Evolutionary conservation across 2,888 invertebrate genomes (phyloP).

Genomic region (Patella pellucida): DNA sequence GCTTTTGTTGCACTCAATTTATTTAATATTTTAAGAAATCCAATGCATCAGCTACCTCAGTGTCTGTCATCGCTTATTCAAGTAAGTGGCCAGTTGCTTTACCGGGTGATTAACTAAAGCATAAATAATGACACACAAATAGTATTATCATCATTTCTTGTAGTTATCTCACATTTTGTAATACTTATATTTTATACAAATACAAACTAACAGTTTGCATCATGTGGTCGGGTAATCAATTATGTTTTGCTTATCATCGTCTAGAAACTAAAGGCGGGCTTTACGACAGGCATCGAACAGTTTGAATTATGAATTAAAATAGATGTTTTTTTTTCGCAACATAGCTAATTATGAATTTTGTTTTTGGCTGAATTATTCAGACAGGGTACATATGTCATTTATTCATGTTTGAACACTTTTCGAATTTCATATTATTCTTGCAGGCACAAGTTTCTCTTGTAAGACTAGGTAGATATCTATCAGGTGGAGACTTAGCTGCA

Average conservation of each 20-base stretch:
- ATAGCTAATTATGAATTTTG: no score
- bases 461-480: conserved; percentile 56
- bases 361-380: no score
- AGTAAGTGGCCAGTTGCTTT: conserved; percentile 75
- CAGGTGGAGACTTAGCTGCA: conserved; percentile 51
- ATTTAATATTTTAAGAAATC: conserved; percentile 96
- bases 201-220: background rate
- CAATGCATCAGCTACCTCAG: conserved; percentile 95
- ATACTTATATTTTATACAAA: background rate
- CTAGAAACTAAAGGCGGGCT: no score
- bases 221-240: no score
- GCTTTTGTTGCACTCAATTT: conserved; percentile 96
- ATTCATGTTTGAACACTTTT: no score
- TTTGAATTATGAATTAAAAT: no score
- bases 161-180: background rate
- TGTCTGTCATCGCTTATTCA: conserved; percentile 79
- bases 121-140: background rate
- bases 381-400: no score
- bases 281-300: no score
- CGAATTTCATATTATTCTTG: background rate
- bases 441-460: conserved; percentile 63
- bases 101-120: no score
- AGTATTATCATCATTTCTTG: background rate
- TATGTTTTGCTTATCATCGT: no score
- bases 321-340: no score